Percentiles rank a stretch among this genome's conserved stretches.
Conservation (phyloP, 1,140 invertebrate species). For the Drosophila pseudoananassae region DNA sequence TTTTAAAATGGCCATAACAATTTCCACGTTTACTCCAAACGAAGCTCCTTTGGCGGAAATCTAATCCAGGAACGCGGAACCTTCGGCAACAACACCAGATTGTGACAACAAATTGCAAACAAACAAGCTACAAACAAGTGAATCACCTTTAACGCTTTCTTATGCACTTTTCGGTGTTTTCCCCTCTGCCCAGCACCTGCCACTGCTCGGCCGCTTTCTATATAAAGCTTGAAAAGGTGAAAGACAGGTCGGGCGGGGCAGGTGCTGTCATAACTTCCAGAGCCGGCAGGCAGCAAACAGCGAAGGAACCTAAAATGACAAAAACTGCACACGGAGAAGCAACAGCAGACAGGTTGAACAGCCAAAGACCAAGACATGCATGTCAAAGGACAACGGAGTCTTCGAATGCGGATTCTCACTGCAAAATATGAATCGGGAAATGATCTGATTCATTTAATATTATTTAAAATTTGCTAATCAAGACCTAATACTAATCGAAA, state of each 20-base stretch:
- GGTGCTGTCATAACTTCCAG: conserved; percentile 53
- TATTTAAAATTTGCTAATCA: no score
- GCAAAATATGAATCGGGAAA: not conserved
- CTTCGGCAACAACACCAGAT: conserved; percentile 52
- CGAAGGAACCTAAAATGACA: conserved; percentile 41
- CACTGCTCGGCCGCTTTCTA: not conserved
- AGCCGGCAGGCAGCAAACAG: conserved; percentile 30
- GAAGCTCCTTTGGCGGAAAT: conserved; percentile 31
- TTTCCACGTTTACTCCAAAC: conserved; percentile 41
- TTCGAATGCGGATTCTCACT: conserved; percentile 16
- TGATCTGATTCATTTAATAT: no score
- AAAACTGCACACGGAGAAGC: conserved; percentile 40
- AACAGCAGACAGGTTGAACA: conserved; percentile 31
- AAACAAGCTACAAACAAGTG: conserved; percentile 80
- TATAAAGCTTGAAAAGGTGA: not conserved
- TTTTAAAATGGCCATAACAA: conserved; percentile 52
- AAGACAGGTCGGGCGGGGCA: conserved; percentile 21
- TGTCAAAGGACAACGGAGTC: conserved; percentile 72
- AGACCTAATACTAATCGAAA: no score
- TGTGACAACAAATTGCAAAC: conserved; percentile 80
- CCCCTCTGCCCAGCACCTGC: not conserved
- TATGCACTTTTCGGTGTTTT: conserved; percentile 51
- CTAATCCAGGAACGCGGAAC: conserved; percentile 33
- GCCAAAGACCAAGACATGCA: conserved; percentile 76
- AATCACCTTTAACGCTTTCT: conserved; percentile 78